Evolutionary conservation across 2,888 invertebrate genomes (phyloP).

Genomic region (Endotricha flammealis): DNA sequence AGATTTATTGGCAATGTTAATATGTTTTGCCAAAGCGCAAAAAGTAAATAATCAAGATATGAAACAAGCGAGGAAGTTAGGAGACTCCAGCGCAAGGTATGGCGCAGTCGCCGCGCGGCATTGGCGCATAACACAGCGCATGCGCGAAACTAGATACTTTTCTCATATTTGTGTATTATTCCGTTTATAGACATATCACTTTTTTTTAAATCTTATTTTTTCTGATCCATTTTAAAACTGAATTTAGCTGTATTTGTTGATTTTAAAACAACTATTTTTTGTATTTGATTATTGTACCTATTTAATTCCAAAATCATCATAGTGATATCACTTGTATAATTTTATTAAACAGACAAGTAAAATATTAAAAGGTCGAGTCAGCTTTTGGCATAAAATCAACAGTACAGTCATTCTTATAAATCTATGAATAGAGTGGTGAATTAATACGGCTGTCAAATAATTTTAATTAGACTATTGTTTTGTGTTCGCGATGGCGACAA

Average conservation of each 20-base stretch:
- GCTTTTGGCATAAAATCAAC: conserved; percentile 41
- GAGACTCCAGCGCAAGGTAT: conserved; percentile 19
- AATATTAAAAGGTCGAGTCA: conserved; percentile 29
- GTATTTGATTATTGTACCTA: too few relatives aligned
- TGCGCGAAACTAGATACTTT: conserved; percentile 23
- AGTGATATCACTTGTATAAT: background rate
- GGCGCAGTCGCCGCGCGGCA: conserved; percentile 45
- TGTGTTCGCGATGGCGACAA: conserved; percentile 40
- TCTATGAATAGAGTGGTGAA: conserved; percentile 33
- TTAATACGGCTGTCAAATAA: conserved; percentile 25
- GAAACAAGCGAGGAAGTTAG: conserved; percentile 33
- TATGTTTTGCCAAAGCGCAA: conserved; percentile 8
- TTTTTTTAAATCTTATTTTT: too few relatives aligned
- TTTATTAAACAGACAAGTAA: background rate
- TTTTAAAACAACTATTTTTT: too few relatives aligned
- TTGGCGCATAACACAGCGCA: conserved; percentile 40
- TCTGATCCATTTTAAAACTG: too few relatives aligned
- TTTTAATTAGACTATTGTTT: conserved; percentile 29
- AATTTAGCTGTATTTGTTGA: too few relatives aligned
- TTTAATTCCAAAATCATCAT: too few relatives aligned
- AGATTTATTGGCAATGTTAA: conserved; percentile 3
- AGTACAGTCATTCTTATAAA: conserved; percentile 27
- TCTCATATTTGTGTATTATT: background rate
- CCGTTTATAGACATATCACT: too few relatives aligned
- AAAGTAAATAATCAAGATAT: conserved; percentile 30